Evolutionary conservation across 2,113 vertebrate genomes (phyloP), one percentile per base, ranked within the genome.

Genomic region (Perca flavescens): DNA sequence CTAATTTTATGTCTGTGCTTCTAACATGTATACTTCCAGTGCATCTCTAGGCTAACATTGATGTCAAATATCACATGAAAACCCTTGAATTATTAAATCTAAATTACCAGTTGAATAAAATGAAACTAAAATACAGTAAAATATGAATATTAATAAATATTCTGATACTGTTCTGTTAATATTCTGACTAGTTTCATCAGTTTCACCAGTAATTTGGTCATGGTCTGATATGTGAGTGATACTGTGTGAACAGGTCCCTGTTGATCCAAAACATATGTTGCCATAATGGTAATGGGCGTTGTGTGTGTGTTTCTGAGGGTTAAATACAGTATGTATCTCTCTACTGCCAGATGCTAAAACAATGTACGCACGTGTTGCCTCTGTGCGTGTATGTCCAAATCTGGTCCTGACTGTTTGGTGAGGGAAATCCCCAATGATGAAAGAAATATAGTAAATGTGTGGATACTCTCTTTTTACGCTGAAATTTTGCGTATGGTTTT

Each of bases 401-500:
- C 43, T 54, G 43, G 36, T 46, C 62, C 12, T 28, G 56, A 40
- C 28, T 61, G 36, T 34, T 28, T 17, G 5, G 19, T 25, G 65
- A 66, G 31, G 56, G 52, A 56, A 79, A 50, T 50, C 28, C 50
- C 56, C 6, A 34, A 43, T 31, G 25, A 63, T 50, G 17, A 28
- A 66, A 34, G 28, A 66, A 16, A 60, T 6, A n/a, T 4, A 58
- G 13, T 49, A 70, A 66, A 67, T 70, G 57, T 5, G 6, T 74
- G 5, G 21, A 25, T 52, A 3, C 28, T 28, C 36, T 6, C 17
- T 63, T 64, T 74, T 40, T 73, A 57, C 13, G 21, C 47, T 61
- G 28, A 46, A 50, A 34, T 47, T 52, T 57, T 74, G 25, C 11
- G n/a, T 43, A n/a, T 52, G 63, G 66, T 34, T 83, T 80, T 80